phyloP scores from a whole-genome alignment of 2,888 invertebrate species.

The Callosobruchus maculatus region DNA sequence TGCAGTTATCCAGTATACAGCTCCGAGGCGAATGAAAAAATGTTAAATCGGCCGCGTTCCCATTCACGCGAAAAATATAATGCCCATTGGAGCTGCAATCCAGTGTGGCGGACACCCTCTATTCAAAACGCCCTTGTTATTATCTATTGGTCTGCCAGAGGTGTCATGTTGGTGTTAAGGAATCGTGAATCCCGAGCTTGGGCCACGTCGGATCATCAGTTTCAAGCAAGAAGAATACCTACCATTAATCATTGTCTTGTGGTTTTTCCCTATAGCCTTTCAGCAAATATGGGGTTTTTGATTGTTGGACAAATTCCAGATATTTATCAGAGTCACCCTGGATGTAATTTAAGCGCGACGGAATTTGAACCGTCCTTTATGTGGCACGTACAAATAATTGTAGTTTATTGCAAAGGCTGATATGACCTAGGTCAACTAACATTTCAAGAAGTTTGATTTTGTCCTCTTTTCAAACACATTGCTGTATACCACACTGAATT shows the following conservation, averaged over 20 bases:
- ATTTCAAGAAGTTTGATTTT: too few species aligned
- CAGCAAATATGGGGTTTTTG: not conserved
- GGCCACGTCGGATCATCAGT: slow-evolving; percentile 44
- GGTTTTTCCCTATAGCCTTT: slow-evolving; percentile 6
- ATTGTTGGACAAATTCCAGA: not conserved
- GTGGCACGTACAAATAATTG: not conserved
- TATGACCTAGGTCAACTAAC: too few species aligned
- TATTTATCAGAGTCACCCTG: not conserved
- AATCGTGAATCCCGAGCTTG: slow-evolving; percentile 33
- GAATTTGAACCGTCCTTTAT: not conserved
- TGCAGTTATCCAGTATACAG: too few species aligned
- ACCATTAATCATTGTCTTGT: slow-evolving; percentile 48
- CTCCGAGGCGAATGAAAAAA: too few species aligned
- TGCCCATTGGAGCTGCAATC: not conserved
- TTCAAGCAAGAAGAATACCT: slow-evolving; percentile 47
- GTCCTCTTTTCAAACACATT: too few species aligned
- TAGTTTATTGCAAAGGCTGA: too few species aligned
- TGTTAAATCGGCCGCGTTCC: too few species aligned
- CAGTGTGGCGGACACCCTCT: not conserved
- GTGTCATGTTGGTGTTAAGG: slow-evolving; percentile 11
- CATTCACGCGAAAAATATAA: too few species aligned
- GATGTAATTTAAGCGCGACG: not conserved
- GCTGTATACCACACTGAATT: too few species aligned
- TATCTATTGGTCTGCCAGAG: slow-evolving; percentile 28
- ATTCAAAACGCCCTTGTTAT: slow-evolving; percentile 19